A percentile compares a stretch with the other conserved stretches of the same genome.
phyloP scores from a whole-genome alignment of 2,888 invertebrate species.

The Rosalia funebris region DNA sequence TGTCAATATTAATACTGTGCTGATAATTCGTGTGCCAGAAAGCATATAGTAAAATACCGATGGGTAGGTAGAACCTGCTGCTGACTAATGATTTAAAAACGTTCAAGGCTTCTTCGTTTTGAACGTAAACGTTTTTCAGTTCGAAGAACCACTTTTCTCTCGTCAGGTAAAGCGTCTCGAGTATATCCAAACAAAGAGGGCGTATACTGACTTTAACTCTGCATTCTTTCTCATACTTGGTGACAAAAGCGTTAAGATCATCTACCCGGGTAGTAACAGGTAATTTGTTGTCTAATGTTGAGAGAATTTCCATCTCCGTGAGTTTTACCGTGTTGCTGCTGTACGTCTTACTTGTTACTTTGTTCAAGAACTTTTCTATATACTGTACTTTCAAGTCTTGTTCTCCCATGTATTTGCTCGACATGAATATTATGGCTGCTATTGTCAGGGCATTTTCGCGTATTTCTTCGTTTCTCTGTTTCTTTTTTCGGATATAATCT shows the following conservation, averaged over 20 bases:
- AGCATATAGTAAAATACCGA: slow-evolving; percentile 52
- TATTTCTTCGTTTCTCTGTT: slow-evolving; percentile 41
- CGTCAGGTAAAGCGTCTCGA: slow-evolving; percentile 51
- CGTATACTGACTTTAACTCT: slow-evolving; percentile 49
- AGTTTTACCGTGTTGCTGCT: slow-evolving; percentile 40
- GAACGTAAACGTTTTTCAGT: slow-evolving; percentile 51
- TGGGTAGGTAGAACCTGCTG: slow-evolving; percentile 54
- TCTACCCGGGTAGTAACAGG: slow-evolving; percentile 53
- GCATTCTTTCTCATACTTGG: slow-evolving; percentile 51
- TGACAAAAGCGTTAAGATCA: slow-evolving; percentile 55
- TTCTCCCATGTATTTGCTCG: slow-evolving; percentile 54
- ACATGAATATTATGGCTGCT: slow-evolving; percentile 51
- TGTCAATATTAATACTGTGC: slow-evolving; percentile 46
- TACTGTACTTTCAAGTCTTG: slow-evolving; percentile 49
- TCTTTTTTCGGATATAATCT: slow-evolving; percentile 50
- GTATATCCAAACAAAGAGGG: slow-evolving; percentile 52
- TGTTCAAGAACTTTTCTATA: slow-evolving; percentile 47
- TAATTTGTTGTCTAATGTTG: slow-evolving; percentile 48
- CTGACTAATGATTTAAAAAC: slow-evolving; percentile 52
- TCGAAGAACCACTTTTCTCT: slow-evolving; percentile 49
- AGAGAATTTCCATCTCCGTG: slow-evolving; percentile 52
- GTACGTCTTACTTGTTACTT: slow-evolving; percentile 45
- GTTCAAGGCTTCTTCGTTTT: slow-evolving; percentile 43
- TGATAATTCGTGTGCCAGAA: slow-evolving; percentile 50
- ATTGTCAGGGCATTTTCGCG: slow-evolving; percentile 49